Conservation (phyloP, 2,797 vertebrate genomes). For the Paratrypauchen microcephalus region DNA sequence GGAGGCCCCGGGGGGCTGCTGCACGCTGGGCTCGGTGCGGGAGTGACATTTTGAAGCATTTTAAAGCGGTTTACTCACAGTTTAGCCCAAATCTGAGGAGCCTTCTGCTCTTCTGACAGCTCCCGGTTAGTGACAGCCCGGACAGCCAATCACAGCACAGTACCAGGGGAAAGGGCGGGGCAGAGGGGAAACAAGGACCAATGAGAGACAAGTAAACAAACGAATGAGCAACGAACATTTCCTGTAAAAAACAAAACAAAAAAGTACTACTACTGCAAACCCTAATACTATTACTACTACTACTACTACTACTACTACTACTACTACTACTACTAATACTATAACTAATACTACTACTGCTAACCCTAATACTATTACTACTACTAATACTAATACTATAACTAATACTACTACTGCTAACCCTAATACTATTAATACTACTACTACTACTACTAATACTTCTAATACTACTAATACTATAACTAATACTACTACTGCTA, state of each 20-base stretch:
- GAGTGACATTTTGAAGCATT: background rate
- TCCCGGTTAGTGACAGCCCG: background rate
- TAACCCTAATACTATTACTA: no score
- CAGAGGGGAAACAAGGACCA: background rate
- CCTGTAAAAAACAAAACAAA: background rate
- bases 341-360: no score
- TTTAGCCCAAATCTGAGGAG: background rate
- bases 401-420: no score
- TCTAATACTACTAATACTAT: no score
- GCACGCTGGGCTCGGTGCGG: background rate
- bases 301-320: no score
- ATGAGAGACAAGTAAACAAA: background rate
- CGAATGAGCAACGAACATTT: background rate
- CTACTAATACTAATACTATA: no score
- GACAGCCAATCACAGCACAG: background rate
- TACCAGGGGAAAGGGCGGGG: background rate
- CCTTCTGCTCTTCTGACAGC: background rate
- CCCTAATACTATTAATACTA: no score
- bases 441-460: no score
- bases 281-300: no score
- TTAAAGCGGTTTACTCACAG: constrained; percentile 1
- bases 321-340: no score
- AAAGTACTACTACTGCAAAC: background rate
- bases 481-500: no score
- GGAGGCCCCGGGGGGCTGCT: background rate